A percentile compares a stretch with the other conserved stretches of the same genome.
Conservation (phyloP, 2,888 invertebrate genomes). For the Eurois occulta region DNA sequence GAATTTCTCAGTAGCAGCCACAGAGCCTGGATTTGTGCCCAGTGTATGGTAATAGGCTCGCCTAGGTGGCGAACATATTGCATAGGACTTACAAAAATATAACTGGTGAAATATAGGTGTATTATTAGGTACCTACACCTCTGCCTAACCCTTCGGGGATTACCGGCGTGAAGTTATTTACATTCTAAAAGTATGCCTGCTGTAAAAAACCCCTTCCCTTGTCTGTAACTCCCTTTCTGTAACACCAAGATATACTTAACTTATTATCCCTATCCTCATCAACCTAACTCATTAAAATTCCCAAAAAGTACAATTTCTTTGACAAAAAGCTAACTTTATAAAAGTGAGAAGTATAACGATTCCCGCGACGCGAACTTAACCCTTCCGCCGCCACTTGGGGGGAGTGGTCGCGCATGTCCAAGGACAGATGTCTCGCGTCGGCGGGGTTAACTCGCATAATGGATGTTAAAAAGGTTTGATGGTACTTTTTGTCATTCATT, state of each 20-base stretch:
- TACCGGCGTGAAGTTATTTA: not conserved
- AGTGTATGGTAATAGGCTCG: no score
- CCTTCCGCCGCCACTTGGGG: slow-evolving; percentile 51
- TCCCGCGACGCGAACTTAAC: slow-evolving; percentile 60
- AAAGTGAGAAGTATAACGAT: slow-evolving; percentile 53
- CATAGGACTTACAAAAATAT: no score
- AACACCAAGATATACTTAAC: slow-evolving; percentile 18
- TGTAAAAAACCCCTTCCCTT: not conserved
- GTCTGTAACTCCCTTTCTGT: not conserved
- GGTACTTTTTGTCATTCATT: slow-evolving; percentile 43
- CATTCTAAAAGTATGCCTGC: not conserved
- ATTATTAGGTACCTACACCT: no score
- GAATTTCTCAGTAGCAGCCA: no score
- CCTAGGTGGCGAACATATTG: no score
- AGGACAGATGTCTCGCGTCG: slow-evolving; percentile 60
- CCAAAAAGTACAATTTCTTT: slow-evolving; percentile 48
- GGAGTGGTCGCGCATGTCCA: slow-evolving; percentile 61
- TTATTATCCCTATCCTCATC: slow-evolving; percentile 13
- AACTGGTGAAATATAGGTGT: no score
- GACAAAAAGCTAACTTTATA: slow-evolving; percentile 31
- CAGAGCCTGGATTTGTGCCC: no score
- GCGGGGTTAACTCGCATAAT: slow-evolving; percentile 56
- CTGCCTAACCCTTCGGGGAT: no score
- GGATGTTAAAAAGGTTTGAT: slow-evolving; percentile 47
- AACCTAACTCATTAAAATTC: slow-evolving; percentile 55